Evolutionary conservation across 2,888 invertebrate species (phyloP).

Genomic region (Pristionchus fissidentatus): DNA sequence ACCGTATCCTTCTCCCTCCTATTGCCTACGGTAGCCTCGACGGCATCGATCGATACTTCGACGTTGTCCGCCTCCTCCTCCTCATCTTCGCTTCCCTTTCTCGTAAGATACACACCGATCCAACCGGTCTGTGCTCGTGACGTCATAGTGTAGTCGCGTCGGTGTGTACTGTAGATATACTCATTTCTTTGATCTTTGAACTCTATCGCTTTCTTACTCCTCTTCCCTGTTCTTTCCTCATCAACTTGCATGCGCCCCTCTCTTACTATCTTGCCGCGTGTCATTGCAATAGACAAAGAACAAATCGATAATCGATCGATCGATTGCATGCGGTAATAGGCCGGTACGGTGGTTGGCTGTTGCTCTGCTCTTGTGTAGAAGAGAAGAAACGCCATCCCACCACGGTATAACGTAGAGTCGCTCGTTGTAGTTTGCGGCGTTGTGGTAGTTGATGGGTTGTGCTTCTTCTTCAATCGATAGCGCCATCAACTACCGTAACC

Average conservation of each 20-base stretch:
- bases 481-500: too few species aligned
- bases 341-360: too few species aligned
- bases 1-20: conserved; percentile 3
- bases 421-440: neutral
- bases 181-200: conserved; percentile 17
- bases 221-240: neutral
- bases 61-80: neutral
- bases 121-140: neutral
- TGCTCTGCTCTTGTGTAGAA: too few species aligned
- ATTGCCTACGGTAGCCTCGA: conserved; percentile 17
- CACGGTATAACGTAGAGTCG: neutral
- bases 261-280: conserved; percentile 15
- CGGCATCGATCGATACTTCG: conserved; percentile 21
- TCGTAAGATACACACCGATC: conserved; percentile 41
- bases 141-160: conserved; percentile 30
- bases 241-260: conserved; percentile 1
- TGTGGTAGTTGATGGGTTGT: neutral
- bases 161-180: conserved; percentile 18
- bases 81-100: conserved; percentile 4
- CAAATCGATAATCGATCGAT: too few species aligned
- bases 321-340: too few species aligned
- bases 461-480: neutral
- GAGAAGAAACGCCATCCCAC: too few species aligned
- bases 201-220: conserved; percentile 6
- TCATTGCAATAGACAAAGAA: neutral